Evolutionary conservation across 2,888 invertebrate species (phyloP), one percentile per base, ranked within the genome.

Genomic region (Synanthedon tipuliformis): DNA sequence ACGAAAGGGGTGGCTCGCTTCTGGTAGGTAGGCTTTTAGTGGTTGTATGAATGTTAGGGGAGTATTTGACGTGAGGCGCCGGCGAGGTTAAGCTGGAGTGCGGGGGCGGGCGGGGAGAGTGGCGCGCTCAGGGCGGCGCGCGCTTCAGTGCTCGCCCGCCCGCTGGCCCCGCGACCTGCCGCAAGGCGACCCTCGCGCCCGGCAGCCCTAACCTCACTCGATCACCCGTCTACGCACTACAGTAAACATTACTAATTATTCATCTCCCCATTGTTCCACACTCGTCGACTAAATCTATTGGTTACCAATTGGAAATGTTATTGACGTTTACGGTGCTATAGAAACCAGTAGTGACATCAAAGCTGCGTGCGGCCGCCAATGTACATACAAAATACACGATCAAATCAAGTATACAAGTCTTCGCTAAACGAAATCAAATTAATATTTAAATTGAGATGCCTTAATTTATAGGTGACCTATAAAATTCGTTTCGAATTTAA

Each of bases 91-190:
- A 51, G 57, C 54, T 57, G 53, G 54, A 55, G 52, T 48, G 62
- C 58, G 62, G 63, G 60, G 66, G 63, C 56, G 74, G 65, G 64
- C 64, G 71, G 68, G 66, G 68, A 69, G 65, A 50, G 50, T 63
- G 65, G 61, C 59, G 62, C 57, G 75, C 72, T 34, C 63, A 59
- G 71, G 60, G 77, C 81, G 80, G 79, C 80, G 82, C 82, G 81
- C 83, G 79, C 79, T 70, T 80, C 84, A 84, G 86, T 86, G 81
- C 79, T 69, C 79, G 78, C 77, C 78, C 80, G 75, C 84, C 79
- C 83, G 77, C 81, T 78, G 61, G 60, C 67, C 66, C 71, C 71
- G 71, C 78, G 78, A 78, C 81, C 78, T 75, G 78, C 79, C 77
- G 76, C 78, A 77, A 58, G 59, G 56, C 54, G 66, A 70, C 68